Conservation (phyloP, 92 coral and sea anemone genomes). For the Bergia sp. region DNA sequence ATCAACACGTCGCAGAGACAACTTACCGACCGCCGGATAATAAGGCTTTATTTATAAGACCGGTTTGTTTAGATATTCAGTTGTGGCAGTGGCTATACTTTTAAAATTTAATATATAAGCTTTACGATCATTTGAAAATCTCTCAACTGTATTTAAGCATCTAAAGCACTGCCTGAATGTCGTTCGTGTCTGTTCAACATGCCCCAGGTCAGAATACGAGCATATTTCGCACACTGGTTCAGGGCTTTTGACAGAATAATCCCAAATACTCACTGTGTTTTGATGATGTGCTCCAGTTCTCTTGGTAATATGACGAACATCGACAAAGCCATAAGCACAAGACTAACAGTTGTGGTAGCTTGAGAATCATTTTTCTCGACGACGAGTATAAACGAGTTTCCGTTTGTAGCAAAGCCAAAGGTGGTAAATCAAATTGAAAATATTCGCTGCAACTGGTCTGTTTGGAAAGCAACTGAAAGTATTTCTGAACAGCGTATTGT, state of each 20-base stretch:
- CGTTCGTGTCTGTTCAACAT: no score
- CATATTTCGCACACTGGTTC: not conserved
- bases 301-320: not conserved
- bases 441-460: not conserved
- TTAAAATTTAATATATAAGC: no score
- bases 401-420: no score
- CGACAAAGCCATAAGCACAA: not conserved
- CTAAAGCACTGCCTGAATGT: no score
- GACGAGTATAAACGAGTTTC: not conserved
- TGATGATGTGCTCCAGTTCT: not conserved
- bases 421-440: not conserved
- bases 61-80: no score
- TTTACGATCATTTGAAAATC: no score
- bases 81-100: no score
- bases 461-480: not conserved
- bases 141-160: no score
- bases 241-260: not conserved
- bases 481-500: not conserved
- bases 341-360: not conserved
- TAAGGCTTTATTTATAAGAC: no score
- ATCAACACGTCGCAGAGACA: not conserved
- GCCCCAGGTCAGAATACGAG: not conserved
- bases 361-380: not conserved
- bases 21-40: not conserved
- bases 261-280: not conserved